phyloP scores from a whole-genome alignment of 2,888 invertebrate genomes.

The Keiferia lycopersicella region DNA sequence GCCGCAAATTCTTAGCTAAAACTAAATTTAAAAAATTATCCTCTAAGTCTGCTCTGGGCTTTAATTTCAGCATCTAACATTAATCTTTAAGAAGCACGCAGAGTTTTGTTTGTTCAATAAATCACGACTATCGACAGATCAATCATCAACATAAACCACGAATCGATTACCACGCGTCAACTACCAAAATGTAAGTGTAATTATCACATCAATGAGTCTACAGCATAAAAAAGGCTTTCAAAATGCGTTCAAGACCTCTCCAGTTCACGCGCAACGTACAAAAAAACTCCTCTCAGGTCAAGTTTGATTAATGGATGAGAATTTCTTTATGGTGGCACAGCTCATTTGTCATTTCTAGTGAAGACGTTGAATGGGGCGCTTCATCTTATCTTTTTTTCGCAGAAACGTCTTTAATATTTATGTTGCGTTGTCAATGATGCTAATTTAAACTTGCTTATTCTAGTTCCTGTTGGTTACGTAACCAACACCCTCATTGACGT shows the following conservation, averaged over 20 bases:
- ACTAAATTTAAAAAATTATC: neutral
- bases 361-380: constrained; percentile 38
- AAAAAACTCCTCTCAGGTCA: constrained; percentile 38
- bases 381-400: constrained; percentile 42
- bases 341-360: constrained; percentile 48
- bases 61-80: neutral
- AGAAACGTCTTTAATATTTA: constrained; percentile 23
- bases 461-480: constrained; percentile 14
- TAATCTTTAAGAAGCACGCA: neutral
- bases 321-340: constrained; percentile 46
- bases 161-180: constrained; percentile 13
- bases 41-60: neutral
- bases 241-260: constrained; percentile 25
- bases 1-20: neutral
- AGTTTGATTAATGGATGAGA: constrained; percentile 50
- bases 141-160: constrained; percentile 8
- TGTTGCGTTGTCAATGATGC: constrained; percentile 17
- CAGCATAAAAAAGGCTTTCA: constrained; percentile 36
- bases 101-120: constrained; percentile 13
- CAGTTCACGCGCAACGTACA: constrained; percentile 23
- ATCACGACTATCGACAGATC: constrained; percentile 17
- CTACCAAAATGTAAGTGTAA: constrained; percentile 7
- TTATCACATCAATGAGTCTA: constrained; percentile 35
- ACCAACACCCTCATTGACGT: neutral
- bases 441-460: constrained; percentile 2